Conservation (phyloP, 2,113 vertebrate species). For the Eclectus roratus region DNA sequence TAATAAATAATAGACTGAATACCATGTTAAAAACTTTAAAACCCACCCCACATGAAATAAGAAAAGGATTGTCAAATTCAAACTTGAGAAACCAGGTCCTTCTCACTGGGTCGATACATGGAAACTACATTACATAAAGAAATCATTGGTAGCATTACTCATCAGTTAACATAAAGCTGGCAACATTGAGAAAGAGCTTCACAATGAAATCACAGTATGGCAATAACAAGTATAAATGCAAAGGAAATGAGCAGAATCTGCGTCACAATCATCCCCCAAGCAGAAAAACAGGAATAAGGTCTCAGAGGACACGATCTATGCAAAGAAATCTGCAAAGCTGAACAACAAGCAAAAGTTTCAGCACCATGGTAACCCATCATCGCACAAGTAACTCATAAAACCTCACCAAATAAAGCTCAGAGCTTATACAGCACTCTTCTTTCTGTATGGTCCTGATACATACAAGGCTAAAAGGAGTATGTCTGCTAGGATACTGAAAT, state of each 20-base stretch:
- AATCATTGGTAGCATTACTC: background rate
- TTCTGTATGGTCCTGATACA: background rate
- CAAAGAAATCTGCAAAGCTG: background rate
- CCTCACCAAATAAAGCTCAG: background rate
- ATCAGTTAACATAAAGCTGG: background rate
- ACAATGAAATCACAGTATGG: background rate
- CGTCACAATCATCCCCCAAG: slow-evolving; percentile 1
- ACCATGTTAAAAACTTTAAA: background rate
- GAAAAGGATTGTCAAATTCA: background rate
- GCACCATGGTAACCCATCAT: slow-evolving; percentile 3
- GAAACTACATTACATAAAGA: background rate
- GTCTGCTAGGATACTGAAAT: background rate
- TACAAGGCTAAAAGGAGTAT: background rate
- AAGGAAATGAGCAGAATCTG: background rate
- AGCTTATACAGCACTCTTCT: background rate
- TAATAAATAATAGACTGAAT: background rate
- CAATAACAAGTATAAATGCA: slow-evolving; percentile 20
- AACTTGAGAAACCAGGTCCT: background rate
- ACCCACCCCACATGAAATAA: background rate
- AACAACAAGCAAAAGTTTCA: background rate
- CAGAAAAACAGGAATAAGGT: slow-evolving; percentile 31
- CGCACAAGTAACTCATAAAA: background rate
- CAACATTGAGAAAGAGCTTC: background rate
- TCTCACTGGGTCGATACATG: background rate
- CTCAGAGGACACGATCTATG: slow-evolving; percentile 9